Evolutionary conservation across 1,140 invertebrate genomes (phyloP), one percentile per base, ranked within the genome.

Genomic region (Brachystomella parvula): DNA sequence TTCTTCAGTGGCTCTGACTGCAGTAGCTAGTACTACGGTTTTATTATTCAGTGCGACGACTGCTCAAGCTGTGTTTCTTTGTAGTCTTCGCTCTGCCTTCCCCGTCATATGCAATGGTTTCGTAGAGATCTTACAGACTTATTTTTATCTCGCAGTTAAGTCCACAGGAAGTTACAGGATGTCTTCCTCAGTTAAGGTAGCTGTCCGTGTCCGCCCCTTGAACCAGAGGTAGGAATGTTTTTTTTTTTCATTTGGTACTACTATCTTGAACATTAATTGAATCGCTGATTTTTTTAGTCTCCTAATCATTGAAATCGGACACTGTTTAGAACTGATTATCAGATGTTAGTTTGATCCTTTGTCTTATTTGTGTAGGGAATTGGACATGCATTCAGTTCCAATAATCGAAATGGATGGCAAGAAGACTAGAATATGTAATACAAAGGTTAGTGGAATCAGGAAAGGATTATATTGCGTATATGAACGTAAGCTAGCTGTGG

Each of bases 351-450:
- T n/a, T 9, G 9, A 44, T 9, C 9, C n/a, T 44, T 53, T 24
- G 9, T 63, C 47, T 56, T 47, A 28, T 62, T 0, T 60, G 61
- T 84, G 44, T 81, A 92, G 90, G 80, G 90, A 92, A 78, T 80
- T 85, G 73, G 88, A 89, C 73, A 86, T 92, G 87, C 84, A 86
- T 71, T 86, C 89, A 47, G 87, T 89, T 75, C 80, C 87, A 71
- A 92, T 92, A 75, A 87, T 93, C 67, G 84, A 90, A 77, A 93
- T 93, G 89, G 86, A 89, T 74, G 88, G 85, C 39, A 90, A 90
- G 78, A 91, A 88, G 74, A 93, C 90, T 65, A 83, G 87, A 67
- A 85, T 94, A 66, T 82, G 84, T 31, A 91, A 89, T 75, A 83
- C 83, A 57, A 91, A 90, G 82, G 87, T 89, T 47, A 61, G 17